Base-by-base conservation (phyloP, 1,140 invertebrate species). In the Protaetia brevitarsis region DNA sequence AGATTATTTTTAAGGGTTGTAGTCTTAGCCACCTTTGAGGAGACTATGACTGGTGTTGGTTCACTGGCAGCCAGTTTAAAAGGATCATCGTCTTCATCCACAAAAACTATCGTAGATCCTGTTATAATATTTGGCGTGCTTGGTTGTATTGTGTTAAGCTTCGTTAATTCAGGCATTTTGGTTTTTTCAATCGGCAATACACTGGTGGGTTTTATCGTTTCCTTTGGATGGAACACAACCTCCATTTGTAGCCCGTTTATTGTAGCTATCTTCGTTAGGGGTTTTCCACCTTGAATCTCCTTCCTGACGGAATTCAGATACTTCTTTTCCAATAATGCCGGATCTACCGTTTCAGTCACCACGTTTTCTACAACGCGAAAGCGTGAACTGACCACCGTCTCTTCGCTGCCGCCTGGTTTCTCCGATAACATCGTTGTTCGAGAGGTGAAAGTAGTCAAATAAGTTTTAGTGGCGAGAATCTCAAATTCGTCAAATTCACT, bases 381-480 rank as follows among this genome's bases (percentile, higher is more conserved):
- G 37, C 84, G 80, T 8, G 85, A 86, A 62, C 81, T 85, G 13
- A 87, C 79, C 5, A 86, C 81, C 0, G 86, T 88, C 5, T 82
- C 82, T 2, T 80, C 83, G 69, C 72, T 68, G 41, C 83, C 77
- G 45, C 81, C 81, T 65, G 80, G 76, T 8, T 76, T 74, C 68
- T 83, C 83, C 77, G 90, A 87, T 13, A 92, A 80, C 37, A 92
- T 79, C 0, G 92, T 94, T 11, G 92, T 94, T 70, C 90, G 88
- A 74, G 92, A 94, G 4, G 93, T 95, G 69, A 89, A 91, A 10
- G 93, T 95, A 1, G 92, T 95, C 67, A 91, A 84, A 76, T 91
- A 93, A 6, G 92, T 92, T 81, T 93, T 94, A 16, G 93, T 94
- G 8, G 92, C 91, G 72, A 89, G 89, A 68, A 94, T 88, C 72